These are phyloP conservation scores for Pseudomyrmex sp. DNA, from an alignment of 1,140 invertebrate genomes.

Conservation along the genomic window DNA sequence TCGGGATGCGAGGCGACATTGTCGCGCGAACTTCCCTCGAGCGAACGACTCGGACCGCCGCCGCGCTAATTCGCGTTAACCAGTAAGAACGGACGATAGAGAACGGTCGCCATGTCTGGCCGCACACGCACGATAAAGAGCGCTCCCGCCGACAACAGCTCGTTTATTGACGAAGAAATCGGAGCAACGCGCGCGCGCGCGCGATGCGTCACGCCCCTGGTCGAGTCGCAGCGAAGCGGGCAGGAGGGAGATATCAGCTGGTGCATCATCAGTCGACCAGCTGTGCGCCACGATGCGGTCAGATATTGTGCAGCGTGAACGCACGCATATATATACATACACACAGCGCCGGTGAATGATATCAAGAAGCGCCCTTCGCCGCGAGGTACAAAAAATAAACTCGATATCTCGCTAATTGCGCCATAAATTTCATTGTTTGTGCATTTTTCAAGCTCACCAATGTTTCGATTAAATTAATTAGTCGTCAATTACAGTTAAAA, in stretches of 20 bases:
- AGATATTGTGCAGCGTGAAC: too few relatives aligned
- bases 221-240: not conserved
- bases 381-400: too few relatives aligned
- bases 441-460: too few relatives aligned
- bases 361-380: too few relatives aligned
- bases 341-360: too few relatives aligned
- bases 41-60: not conserved
- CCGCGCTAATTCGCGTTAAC: not conserved
- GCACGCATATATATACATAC: too few relatives aligned
- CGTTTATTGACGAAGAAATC: constrained; percentile 28
- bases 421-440: too few relatives aligned
- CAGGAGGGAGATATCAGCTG: constrained; percentile 44
- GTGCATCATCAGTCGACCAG: constrained; percentile 28
- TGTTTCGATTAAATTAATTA: too few relatives aligned
- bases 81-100: not conserved
- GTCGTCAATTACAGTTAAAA: too few relatives aligned
- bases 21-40: not conserved
- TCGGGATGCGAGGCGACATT: not conserved
- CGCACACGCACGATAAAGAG: not conserved
- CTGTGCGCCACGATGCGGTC: too few relatives aligned
- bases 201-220: constrained; percentile 5
- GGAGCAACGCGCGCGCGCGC: not conserved
- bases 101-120: constrained; percentile 15
- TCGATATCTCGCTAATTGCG: too few relatives aligned
- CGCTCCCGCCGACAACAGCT: constrained; percentile 6